Conservation (phyloP, 2,888 invertebrate genomes). For the Cheilosia vernalis region DNA sequence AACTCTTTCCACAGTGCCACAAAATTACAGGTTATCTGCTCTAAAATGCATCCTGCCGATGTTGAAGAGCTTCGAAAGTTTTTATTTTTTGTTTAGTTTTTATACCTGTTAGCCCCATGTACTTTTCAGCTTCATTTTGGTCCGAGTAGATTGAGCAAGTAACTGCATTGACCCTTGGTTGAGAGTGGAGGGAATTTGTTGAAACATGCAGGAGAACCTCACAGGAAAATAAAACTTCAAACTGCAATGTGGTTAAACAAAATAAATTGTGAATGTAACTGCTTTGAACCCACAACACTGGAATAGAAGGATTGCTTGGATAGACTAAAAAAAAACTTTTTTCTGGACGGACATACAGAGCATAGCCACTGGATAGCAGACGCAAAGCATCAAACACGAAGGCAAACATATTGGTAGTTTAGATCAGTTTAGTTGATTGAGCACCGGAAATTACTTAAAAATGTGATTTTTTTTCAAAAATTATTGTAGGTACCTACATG, state of each 20-base stretch:
- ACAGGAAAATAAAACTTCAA: constrained; percentile 63
- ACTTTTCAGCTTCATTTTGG: constrained; percentile 18
- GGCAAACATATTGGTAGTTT: constrained; percentile 2
- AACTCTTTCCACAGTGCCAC: constrained; percentile 46
- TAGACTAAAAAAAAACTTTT: not conserved
- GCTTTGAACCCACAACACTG: constrained; percentile 18
- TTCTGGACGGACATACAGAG: too few species aligned
- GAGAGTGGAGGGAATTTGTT: constrained; percentile 18
- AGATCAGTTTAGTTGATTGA: constrained; percentile 32
- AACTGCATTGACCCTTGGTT: constrained; percentile 46
- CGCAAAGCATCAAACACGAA: constrained; percentile 12
- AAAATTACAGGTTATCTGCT: constrained; percentile 64
- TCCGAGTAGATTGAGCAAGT: constrained; percentile 17
- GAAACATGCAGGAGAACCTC: constrained; percentile 22
- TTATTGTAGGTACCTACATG: not conserved
- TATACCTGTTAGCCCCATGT: constrained; percentile 30
- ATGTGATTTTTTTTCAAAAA: not conserved
- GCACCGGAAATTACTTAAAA: constrained; percentile 13
- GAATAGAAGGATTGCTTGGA: not conserved
- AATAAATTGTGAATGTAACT: constrained; percentile 59
- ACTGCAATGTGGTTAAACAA: constrained; percentile 62
- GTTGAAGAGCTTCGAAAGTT: constrained; percentile 42
- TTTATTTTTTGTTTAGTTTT: constrained; percentile 21
- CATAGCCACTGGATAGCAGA: not conserved
- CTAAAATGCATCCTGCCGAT: constrained; percentile 61